Evolutionary conservation across 2,888 invertebrate genomes (phyloP), one percentile per base, ranked within the genome.

Genomic region (Gastrophysa polygoni): DNA sequence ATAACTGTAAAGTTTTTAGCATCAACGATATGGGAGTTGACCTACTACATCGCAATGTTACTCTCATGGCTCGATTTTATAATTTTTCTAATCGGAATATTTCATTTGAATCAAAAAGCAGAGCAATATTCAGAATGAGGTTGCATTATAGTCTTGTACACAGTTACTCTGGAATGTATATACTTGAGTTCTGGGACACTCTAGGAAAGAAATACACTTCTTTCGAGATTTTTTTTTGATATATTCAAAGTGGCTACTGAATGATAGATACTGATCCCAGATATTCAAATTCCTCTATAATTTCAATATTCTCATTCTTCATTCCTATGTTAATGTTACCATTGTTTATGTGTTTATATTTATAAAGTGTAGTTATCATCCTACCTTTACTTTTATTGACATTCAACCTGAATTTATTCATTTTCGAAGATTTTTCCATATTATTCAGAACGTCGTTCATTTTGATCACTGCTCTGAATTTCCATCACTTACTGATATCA

Each of bases 381-480:
- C 10, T 52, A 43, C 46, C 52, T 29, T 59, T 46, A 24, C 43
- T 51, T 55, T 59, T 55, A 24, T 47, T 29, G 18, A 38, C 47
- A 54, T 59, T 59, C 10, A 59, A 20, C 52, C 47, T 59, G 29
- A 54, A 47, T 54, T 54, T 59, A 59, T 59, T 43, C 16, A 17
- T 44, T 28, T 59, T 59, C 7, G 28, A 43, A n/a, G 38, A 59
- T 44, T 52, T 10, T 43, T 43, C 24, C 44, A 59, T 43, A 50
- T 52, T 59, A 21, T 51, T 20, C 16, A 59, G 16, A 14, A 52
- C 29, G 24, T 38, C 24, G 29, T 59, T 46, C 16, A 52, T 51
- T 59, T 59, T 52, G 43, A 43, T 51, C 29, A 51, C 28, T 52
- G n/a, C n/a, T n/a, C n/a, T n/a, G n/a, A n/a, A n/a, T n/a, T n/a